A percentile compares a stretch with the other conserved stretches of the same genome.
Conservation (phyloP, 30 jellyfish, hydroid and myxozoan genomes). For the Turritopsis dohrnii region DNA sequence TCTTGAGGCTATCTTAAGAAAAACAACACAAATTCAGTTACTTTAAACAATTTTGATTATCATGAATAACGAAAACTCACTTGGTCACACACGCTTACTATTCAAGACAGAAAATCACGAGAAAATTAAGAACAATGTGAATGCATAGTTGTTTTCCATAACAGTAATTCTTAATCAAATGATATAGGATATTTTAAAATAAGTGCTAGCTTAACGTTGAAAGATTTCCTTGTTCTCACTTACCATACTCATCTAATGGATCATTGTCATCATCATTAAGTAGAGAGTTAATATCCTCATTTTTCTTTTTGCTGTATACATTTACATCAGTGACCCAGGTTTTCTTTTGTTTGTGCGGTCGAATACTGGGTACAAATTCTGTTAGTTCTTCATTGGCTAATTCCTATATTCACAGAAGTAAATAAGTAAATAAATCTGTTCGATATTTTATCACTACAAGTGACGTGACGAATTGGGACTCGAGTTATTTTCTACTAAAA, state of each 20-base stretch:
- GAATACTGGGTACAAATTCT: slow-evolving; percentile 4
- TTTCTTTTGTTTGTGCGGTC: slow-evolving; percentile 34
- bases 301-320: slow-evolving; percentile 78
- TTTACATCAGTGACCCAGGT: slow-evolving; percentile 98
- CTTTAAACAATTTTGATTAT: no score
- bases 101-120: not conserved
- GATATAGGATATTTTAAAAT: no score
- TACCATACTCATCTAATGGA: slow-evolving; percentile 78
- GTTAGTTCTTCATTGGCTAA: slow-evolving; percentile 24
- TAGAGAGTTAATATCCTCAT: slow-evolving; percentile 50
- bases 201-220: not conserved
- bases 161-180: no score
- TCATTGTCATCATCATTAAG: slow-evolving; percentile 65
- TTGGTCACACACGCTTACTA: not conserved
- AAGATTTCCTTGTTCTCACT: slow-evolving; percentile 14
- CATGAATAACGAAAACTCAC: no score
- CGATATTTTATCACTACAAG: no score
- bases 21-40: no score
- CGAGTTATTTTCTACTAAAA: no score
- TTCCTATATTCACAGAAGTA: not conserved
- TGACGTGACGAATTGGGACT: no score
- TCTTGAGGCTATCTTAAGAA: no score
- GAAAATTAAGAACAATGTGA: not conserved
- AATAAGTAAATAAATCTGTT: no score
- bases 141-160: not conserved